phyloP scores from a whole-genome alignment of 2,797 vertebrate species.

The Characodon lateralis region DNA sequence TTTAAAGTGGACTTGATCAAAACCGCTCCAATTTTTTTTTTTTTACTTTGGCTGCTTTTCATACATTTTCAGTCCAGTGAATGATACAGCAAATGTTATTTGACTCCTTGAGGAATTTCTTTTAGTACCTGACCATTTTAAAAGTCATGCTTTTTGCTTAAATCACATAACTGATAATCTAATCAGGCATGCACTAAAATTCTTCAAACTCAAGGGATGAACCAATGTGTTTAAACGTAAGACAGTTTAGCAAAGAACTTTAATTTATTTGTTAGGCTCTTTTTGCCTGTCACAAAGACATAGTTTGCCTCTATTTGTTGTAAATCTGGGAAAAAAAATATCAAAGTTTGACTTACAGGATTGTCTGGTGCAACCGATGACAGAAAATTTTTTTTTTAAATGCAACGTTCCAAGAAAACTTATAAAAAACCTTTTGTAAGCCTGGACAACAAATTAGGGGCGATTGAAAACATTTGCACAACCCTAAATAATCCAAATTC shows the following conservation, averaged over 20 bases:
- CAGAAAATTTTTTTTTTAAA: too few species aligned
- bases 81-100: neutral
- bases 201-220: neutral
- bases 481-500: neutral
- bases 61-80: neutral
- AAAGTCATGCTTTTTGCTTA: neutral
- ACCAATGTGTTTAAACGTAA: neutral
- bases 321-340: neutral
- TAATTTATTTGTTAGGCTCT: neutral
- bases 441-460: neutral
- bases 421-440: too few species aligned
- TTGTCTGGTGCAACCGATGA: too few species aligned
- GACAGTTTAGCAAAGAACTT: too few species aligned
- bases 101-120: neutral
- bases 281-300: neutral
- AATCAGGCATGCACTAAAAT: neutral
- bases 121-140: neutral
- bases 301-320: neutral
- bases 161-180: neutral
- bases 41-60: neutral
- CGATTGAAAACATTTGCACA: neutral
- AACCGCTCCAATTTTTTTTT: neutral
- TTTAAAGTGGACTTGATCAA: neutral
- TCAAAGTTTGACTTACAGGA: neutral
- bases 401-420: too few species aligned